Evolutionary conservation across 2,888 invertebrate species (phyloP), one percentile per base, ranked within the genome.

Genomic region (Neoitamus cyanurus): DNA sequence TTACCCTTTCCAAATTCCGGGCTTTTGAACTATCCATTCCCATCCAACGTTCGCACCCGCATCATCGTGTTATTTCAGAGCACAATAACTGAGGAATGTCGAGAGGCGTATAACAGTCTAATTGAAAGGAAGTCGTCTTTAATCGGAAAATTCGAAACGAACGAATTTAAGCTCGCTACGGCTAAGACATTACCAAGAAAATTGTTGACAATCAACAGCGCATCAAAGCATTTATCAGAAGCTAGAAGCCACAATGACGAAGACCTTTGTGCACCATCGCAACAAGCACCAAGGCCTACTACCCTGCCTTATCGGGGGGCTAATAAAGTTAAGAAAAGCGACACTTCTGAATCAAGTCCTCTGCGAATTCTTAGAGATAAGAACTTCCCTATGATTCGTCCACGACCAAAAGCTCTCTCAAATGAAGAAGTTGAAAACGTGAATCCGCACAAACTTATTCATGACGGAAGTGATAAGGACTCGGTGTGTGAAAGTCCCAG

Each of bases 31-130:
- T 86, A 86, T 86, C 83, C 85, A 80, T 80, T 48, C 86, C 84
- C 84, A 58, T 84, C 84, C 84, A 30, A 58, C 20, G 46, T 25
- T 78, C 48, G n/a, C 42, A 36, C 78, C 46, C 82, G 42, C 36
- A 20, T 83, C 84, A 69, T 75, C 70, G 46, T 75, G 48, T 82
- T 89, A 90, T 92, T 92, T 85, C 93, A 97, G 97, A 94, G 95
- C 34, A 95, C 95, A 34, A 93, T 98, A 88, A 96, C 97, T 20
- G 95, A 96, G 88, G 97, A 98, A 91, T 96, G 97, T 73, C 97
- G 97, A 89, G 94, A 96, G 89, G 99, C 98, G 0, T 99, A 99
- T 92, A 96, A 97, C 89, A 95, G 96, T 88, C 92, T 99, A 82
- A 97, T 99, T 83, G 98, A 98, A 89, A 93, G 95, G 86, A 94